Conservation (phyloP, 2,797 vertebrate species). For the Pantherophis vulpinus region DNA sequence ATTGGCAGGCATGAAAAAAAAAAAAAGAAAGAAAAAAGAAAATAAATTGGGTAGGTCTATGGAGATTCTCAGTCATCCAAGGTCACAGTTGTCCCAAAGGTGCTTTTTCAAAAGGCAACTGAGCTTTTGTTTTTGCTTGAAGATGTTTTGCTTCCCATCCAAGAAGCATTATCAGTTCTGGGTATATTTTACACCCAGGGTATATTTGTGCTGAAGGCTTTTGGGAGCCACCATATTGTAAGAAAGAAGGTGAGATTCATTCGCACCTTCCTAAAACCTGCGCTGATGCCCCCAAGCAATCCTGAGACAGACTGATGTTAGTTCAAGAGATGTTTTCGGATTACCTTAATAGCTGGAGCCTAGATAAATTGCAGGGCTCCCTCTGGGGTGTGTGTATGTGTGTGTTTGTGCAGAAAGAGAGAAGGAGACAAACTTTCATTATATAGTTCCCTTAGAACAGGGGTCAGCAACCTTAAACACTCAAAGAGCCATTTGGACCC, state of each 20-base stretch:
- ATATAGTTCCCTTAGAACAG: neutral
- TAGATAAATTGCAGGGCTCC: conserved; percentile 49
- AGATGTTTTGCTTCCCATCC: neutral
- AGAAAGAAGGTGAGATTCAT: conserved; percentile 47
- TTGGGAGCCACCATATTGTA: conserved; percentile 16
- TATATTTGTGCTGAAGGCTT: conserved; percentile 1
- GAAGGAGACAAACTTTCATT: neutral
- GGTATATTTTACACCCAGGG: neutral
- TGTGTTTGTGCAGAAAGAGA: neutral
- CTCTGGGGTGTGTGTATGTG: neutral
- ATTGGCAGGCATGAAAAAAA: neutral
- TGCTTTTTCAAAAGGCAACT: no score
- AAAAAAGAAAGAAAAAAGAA: neutral
- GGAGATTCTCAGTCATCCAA: no score
- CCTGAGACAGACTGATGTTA: conserved; percentile 74
- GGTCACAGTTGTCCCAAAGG: no score
- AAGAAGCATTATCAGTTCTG: neutral
- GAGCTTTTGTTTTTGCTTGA: no score
- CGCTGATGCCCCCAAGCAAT: conserved; percentile 78
- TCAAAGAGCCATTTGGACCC: no score
- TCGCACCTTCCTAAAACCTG: conserved; percentile 70
- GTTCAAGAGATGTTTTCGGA: conserved; percentile 74
- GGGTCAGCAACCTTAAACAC: no score
- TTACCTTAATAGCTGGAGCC: conserved; percentile 74
- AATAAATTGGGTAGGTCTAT: no score